These are phyloP conservation scores for Drosophila mimetica DNA, from an alignment of 2,888 invertebrate species.

Conservation along the genomic window DNA sequence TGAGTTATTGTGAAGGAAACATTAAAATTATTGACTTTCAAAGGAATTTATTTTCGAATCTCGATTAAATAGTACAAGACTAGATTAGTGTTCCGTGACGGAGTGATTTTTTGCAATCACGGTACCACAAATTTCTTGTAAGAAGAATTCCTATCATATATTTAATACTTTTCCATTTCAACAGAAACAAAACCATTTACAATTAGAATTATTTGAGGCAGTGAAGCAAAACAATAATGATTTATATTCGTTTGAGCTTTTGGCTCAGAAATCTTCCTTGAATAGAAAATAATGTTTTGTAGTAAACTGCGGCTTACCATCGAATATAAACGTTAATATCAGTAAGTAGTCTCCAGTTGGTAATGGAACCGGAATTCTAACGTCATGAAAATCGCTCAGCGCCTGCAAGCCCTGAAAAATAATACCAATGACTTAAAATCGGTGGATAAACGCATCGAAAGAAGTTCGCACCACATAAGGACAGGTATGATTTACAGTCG, in stretches of 20 bases:
- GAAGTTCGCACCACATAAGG: constrained; percentile 25
- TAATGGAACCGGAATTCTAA: background rate
- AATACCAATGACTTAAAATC: too few species aligned
- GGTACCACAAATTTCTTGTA: too few species aligned
- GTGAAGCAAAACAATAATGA: too few species aligned
- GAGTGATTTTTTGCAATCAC: too few species aligned
- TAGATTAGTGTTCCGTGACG: background rate
- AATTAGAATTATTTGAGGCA: too few species aligned
- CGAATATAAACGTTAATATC: background rate
- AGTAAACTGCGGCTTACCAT: background rate
- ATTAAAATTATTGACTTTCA: constrained; percentile 51
- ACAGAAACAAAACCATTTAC: too few species aligned
- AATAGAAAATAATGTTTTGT: background rate
- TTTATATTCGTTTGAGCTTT: too few species aligned
- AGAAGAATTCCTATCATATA: too few species aligned
- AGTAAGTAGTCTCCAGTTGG: constrained; percentile 6
- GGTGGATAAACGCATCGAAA: too few species aligned
- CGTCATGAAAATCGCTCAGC: background rate
- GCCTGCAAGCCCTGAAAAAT: constrained; percentile 8
- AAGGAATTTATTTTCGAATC: background rate
- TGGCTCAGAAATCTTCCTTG: too few species aligned
- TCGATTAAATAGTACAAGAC: background rate
- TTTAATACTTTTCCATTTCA: too few species aligned
- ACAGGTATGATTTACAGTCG: constrained; percentile 39
- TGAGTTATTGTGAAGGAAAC: constrained; percentile 53